Conservation (phyloP, 1,140 invertebrate genomes). For the Drosophila nasuta region DNA sequence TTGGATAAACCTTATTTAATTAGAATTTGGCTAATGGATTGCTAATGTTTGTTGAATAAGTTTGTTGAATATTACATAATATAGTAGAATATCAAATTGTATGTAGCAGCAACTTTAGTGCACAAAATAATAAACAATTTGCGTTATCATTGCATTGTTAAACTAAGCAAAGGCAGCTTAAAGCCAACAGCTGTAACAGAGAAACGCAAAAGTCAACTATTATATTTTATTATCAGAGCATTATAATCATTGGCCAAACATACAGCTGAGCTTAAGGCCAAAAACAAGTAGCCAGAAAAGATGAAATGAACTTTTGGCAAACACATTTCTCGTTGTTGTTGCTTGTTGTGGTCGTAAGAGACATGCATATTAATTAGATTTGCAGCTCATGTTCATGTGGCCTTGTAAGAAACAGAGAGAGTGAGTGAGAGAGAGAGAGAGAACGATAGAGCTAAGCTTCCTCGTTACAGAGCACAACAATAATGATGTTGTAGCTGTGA, state of each 20-base stretch:
- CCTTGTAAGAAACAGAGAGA: neutral
- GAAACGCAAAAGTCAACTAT: neutral
- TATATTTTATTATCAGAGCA: slow-evolving; percentile 12
- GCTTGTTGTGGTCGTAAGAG: neutral
- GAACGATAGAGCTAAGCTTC: neutral
- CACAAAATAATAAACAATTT: neutral
- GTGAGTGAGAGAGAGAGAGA: no score
- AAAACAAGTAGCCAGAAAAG: neutral
- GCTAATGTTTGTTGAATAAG: no score
- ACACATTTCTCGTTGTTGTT: neutral
- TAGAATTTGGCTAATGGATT: no score
- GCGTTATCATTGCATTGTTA: neutral
- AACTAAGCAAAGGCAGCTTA: neutral
- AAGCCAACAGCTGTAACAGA: slow-evolving; percentile 12
- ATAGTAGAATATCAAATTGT: neutral
- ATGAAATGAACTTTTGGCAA: slow-evolving; percentile 9
- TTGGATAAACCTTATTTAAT: no score
- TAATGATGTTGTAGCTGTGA: neutral
- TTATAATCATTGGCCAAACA: slow-evolving; percentile 6
- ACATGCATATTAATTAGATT: slow-evolving; percentile 42
- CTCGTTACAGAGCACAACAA: slow-evolving; percentile 20
- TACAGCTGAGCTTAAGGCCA: neutral
- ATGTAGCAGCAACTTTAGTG: no score
- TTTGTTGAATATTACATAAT: no score
- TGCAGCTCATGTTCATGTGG: slow-evolving; percentile 13